Evolutionary conservation across 2,113 vertebrate species (phyloP), one percentile per base, ranked within the genome.

Genomic region (Clinocottus analis): DNA sequence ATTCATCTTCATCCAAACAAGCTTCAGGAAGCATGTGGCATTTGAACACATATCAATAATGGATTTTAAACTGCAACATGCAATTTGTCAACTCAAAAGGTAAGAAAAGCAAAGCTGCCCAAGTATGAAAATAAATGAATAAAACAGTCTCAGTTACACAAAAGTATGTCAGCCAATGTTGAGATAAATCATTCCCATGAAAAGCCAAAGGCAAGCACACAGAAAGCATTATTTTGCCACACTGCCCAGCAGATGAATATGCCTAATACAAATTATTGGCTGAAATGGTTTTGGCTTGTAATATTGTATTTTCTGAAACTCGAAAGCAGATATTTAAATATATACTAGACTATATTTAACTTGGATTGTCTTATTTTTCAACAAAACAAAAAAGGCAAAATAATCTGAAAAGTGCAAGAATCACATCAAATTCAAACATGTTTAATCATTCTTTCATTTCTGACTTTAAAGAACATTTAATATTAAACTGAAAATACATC

Each of bases 281-380:
- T 90, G 86, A 81, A 91, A 93, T 92, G 89, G 72, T 86, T 43
- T 76, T 65, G 65, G 79, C 65, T 71, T 43, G 45, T 63, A 78
- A 64, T 69, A 82, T 66, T 65, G 64, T 58, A 75, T 78, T 89
- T 76, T 82, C 84, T 89, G 92, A 88, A 93, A 93, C 92, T 92
- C 91, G 94, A 93, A 95, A 94, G 94, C 91, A 93, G 94, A 93
- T 74, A 41, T 43, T 12, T 27, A 66, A 79, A 84, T 21, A 61
- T 69, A 62, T 61, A 27, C 11, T 27, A 27, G 53, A 72, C 31
- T 61, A 23, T 4, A 31, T 77, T 45, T 71, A 19, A 76, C 27
- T 17, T 33, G 51, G 66, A 27, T 53, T 37, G 29, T 51, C 5
- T 27, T 35, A 31, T 27, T 79, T 78, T 29, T 17, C 7, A 17